phyloP scores from a whole-genome alignment of 2,113 vertebrate species.

The Fregetta grallaria region DNA sequence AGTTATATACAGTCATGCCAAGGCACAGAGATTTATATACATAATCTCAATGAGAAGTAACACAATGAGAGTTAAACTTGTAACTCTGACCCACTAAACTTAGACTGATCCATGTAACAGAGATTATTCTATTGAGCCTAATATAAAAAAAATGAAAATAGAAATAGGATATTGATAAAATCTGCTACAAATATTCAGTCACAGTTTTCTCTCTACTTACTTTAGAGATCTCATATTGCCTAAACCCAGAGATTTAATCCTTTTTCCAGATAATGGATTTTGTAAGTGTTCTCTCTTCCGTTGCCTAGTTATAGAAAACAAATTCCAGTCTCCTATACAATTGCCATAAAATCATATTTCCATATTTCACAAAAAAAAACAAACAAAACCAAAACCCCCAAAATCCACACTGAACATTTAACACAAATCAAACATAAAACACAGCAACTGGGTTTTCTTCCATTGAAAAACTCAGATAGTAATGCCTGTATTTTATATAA shows the following conservation, averaged over 20 bases:
- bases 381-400: not conserved
- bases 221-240: not conserved
- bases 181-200: not conserved
- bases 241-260: not conserved
- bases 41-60: not conserved
- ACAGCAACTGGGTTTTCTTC: not conserved
- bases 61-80: not conserved
- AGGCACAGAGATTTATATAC: not conserved
- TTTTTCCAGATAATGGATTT: not conserved
- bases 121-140: not conserved
- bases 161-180: not conserved
- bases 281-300: not conserved
- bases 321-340: not conserved
- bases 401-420: not conserved
- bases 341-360: not conserved
- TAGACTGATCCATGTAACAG: not conserved
- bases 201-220: not conserved
- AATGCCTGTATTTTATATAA: not conserved
- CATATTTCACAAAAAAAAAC: not conserved
- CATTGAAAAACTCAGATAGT: not conserved
- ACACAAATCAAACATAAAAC: not conserved
- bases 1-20: not conserved
- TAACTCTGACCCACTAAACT: not conserved
- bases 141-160: not conserved
- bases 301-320: not conserved